phyloP scores from a whole-genome alignment of 2,888 invertebrate species.

The Dasysyrphus tricinctus region DNA sequence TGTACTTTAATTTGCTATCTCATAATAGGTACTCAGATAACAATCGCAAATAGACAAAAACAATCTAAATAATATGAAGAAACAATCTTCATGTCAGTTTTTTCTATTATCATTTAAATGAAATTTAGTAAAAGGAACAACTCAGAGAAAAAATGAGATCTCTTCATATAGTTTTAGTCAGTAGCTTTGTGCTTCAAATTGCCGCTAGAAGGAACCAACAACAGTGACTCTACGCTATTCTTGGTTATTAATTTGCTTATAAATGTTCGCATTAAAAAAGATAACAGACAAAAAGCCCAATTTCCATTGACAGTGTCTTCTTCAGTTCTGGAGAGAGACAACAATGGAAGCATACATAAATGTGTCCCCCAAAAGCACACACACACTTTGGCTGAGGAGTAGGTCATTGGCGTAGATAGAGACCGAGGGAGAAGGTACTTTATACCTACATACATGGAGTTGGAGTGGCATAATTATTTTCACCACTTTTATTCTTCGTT shows the following conservation, averaged over 20 bases:
- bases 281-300: slow-evolving; percentile 37
- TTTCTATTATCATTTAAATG: slow-evolving; percentile 26
- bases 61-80: slow-evolving; percentile 11
- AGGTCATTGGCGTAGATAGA: slow-evolving; percentile 23
- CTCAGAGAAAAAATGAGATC: neutral
- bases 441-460: slow-evolving; percentile 5
- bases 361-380: slow-evolving; percentile 23
- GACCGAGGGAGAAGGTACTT: neutral
- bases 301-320: slow-evolving; percentile 49
- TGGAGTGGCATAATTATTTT: slow-evolving; percentile 56
- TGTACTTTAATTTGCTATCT: slow-evolving; percentile 19
- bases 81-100: slow-evolving; percentile 15
- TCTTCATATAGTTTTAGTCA: slow-evolving; percentile 3
- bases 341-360: slow-evolving; percentile 34
- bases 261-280: slow-evolving; percentile 39
- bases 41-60: slow-evolving; percentile 20
- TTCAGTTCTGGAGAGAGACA: neutral
- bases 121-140: slow-evolving; percentile 15
- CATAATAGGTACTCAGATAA: slow-evolving; percentile 29
- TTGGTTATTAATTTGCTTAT: slow-evolving; percentile 38
- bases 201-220: neutral
- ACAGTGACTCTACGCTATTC: neutral
- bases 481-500: slow-evolving; percentile 37
- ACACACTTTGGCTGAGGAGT: slow-evolving; percentile 16
- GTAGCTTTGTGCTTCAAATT: neutral